Base-by-base conservation (phyloP, 2,888 invertebrate species). In the Scaptomyza flava region DNA sequence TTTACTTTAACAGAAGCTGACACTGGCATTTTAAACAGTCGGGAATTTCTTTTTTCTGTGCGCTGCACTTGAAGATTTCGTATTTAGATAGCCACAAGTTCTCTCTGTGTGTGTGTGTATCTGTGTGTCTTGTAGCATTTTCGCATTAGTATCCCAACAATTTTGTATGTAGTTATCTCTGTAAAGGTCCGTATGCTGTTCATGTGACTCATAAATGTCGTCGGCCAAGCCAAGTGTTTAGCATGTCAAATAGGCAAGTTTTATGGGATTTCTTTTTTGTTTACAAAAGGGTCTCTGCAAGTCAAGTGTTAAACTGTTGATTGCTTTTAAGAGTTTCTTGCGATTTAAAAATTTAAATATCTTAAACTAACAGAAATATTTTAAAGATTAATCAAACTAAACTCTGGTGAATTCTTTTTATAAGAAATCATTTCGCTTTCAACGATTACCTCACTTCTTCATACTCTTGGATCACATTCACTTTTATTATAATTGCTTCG, bases 1-100 rank as follows among this genome's bases (percentile, higher is more conserved):
- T 62, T 42, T 67, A 20, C 60, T 41, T 12, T n/a, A 45, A 54
- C n/a, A 50, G 30, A 54, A 36, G 50, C 51, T 60, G 27, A 33
- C 62, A 52, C 42, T 69, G 74, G 86, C 83, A 86, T 82, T 80
- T 86, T 71, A 77, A 82, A 72, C 66, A 72, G 73, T 51, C 47
- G 48, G 36, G 38, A 47, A 64, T 59, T 59, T 63, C 36, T 71
- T 53, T 60, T 64, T 36, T 56, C 56, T 41, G 38, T 57, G 58
- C 41, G 38, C 53, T 61, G 68, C 61, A 68, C 48, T 70, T 42
- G 9, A 52, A 74, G 73, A 76, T 74, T 64, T 61, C 45, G 14
- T 66, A 56, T 84, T 81, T 60, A 71, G 65, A 76, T 73, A 51
- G 36, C 23, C 11, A n/a, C 45, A 42, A 60, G 33, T 41, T 27